Base-by-base conservation (phyloP, 2,797 vertebrate species). In the Falco cherrug region DNA sequence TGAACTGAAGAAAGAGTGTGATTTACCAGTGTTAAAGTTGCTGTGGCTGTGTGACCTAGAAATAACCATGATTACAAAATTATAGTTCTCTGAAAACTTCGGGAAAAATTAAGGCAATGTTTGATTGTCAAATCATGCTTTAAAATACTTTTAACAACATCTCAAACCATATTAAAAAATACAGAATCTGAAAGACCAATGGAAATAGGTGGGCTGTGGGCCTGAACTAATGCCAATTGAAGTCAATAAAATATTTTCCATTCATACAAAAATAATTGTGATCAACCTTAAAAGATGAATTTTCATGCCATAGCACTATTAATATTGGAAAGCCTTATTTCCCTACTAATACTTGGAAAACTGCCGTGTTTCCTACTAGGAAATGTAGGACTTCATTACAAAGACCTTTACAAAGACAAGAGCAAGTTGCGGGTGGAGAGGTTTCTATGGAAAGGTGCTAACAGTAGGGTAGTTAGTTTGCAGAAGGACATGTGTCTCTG, bases 101-200 rank as follows among this genome's bases (percentile, higher is more conserved):
- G 53, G 37, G 63, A 84, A 82, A 96, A 97, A 97, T 97, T 94
- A 95, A 97, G 96, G 59, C 87, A 95, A 76, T 37, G 53, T 92
- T 92, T 90, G 89, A 65, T 71, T 94, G 68, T 69, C 79, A 96
- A 90, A 94, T 12, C 19, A 77, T 75, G 57, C 90, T 93, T 90
- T 94, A 87, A 93, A 95, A 93, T 15, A n/a, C 47, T 91, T 91
- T 89, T 80, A 95, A 93, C 61, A 89, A 83, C 93, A 79, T 19
- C 28, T 5, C 35, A 79, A 9, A 56, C 5, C 29, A 20, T 81
- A 65, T 37, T 84, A 86, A 29, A 61, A 94, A 77, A 84, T 43
- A 87, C 10, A 82, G n/a, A 76, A 60, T 93, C 77, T 88, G 48
- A 84, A 60, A 48, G 57, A 90, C 26, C 35, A 84, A 4, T 31